Evolutionary conservation across 2,797 vertebrate species (phyloP).

Genomic region (Parauchenoglanis ngamensis): DNA sequence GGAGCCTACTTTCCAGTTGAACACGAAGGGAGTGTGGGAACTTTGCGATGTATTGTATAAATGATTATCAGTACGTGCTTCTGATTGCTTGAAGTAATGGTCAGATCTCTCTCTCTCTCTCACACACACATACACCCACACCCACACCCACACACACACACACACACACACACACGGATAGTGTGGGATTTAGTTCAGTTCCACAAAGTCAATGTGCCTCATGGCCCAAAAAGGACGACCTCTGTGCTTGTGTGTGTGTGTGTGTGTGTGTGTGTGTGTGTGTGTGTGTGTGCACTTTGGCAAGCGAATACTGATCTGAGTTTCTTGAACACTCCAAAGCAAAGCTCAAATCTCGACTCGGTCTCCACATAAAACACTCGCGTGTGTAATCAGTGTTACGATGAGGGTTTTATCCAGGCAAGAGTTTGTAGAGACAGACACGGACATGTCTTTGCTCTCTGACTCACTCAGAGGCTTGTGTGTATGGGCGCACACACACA

Average conservation of each 20-base stretch:
- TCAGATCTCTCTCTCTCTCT: not conserved
- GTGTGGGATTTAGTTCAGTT: not conserved
- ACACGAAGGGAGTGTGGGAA: not conserved
- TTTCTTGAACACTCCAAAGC: not conserved
- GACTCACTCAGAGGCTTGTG: constrained; percentile 27
- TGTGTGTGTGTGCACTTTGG: not conserved
- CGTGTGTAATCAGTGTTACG: not conserved
- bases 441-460: constrained; percentile 28
- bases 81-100: not conserved
- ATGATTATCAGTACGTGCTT: not conserved
- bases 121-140: no score
- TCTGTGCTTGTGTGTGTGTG: not conserved
- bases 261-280: constrained; percentile 1
- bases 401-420: constrained; percentile 7
- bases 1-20: not conserved
- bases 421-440: constrained; percentile 31
- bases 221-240: not conserved
- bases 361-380: not conserved
- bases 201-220: not conserved
- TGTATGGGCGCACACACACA: constrained; percentile 25
- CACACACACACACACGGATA: not conserved
- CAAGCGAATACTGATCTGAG: not conserved
- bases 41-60: not conserved
- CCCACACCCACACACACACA: not conserved
- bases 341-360: not conserved